A percentile compares a stretch with the other conserved stretches of the same genome.
Conservation (phyloP, 2,888 invertebrate genomes). For the Apocheima hispidaria region DNA sequence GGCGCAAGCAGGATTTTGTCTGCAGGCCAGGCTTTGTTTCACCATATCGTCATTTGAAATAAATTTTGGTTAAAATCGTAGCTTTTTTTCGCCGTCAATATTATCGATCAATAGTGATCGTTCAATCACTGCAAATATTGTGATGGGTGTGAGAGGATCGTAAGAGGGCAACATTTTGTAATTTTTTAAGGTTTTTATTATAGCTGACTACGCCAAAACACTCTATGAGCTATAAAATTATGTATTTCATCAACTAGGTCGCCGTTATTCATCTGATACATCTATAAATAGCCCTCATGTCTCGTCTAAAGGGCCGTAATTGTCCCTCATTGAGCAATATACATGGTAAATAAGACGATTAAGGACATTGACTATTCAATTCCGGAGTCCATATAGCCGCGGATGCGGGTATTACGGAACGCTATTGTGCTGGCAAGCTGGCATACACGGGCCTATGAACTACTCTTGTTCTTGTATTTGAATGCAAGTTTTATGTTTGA, state of each 20-base stretch:
- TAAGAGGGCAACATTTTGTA: no score
- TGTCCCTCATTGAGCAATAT: slow-evolving; percentile 41
- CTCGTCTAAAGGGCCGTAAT: slow-evolving; percentile 34
- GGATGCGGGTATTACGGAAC: slow-evolving; percentile 37
- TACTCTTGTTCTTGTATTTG: slow-evolving; percentile 24
- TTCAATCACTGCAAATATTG: no score
- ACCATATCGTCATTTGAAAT: no score
- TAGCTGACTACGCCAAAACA: neutral
- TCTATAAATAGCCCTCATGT: slow-evolving; percentile 33
- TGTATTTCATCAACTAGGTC: slow-evolving; percentile 5
- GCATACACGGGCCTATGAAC: slow-evolving; percentile 2
- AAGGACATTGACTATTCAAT: slow-evolving; percentile 29
- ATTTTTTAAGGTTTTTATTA: no score
- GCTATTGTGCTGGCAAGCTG: no score
- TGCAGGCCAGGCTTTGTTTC: no score
- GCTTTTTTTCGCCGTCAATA: no score
- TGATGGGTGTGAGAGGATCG: no score
- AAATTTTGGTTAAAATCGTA: no score
- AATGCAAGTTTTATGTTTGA: neutral
- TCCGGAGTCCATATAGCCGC: slow-evolving; percentile 23
- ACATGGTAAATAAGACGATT: slow-evolving; percentile 43
- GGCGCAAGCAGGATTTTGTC: no score
- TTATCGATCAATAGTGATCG: no score
- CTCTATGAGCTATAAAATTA: neutral
- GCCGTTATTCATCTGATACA: neutral